A percentile compares a stretch with the other conserved stretches of the same genome.
phyloP scores from a whole-genome alignment of 2,797 vertebrate species.

The Tragelaphus eurycerus region DNA sequence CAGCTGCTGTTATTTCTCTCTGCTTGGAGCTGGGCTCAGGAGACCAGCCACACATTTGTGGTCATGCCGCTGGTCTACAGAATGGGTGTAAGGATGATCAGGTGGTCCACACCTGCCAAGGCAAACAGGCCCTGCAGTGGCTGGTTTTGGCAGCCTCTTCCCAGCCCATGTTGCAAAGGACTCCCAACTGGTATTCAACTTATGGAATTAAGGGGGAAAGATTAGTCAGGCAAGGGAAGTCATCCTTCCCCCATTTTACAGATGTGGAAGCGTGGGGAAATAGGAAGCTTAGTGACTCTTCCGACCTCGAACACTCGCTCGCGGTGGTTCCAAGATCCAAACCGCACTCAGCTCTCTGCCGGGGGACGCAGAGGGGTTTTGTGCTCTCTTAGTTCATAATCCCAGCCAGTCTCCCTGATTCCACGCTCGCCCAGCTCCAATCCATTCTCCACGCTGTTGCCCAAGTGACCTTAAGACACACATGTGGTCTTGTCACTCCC shows the following conservation, averaged over 20 bases:
- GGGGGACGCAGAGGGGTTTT: not conserved
- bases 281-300: not conserved
- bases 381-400: constrained; percentile 47
- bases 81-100: not conserved
- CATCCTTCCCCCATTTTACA: constrained; percentile 14
- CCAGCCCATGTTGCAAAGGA: not conserved
- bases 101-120: not conserved
- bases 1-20: not conserved
- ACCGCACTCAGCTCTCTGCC: not conserved
- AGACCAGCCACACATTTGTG: not conserved
- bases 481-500: constrained; percentile 78
- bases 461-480: constrained; percentile 71
- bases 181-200: not conserved
- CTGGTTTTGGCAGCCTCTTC: not conserved
- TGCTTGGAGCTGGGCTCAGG: not conserved
- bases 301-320: not conserved
- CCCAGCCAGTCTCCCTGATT: constrained; percentile 57
- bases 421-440: constrained; percentile 65
- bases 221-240: not conserved
- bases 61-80: not conserved
- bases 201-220: not conserved
- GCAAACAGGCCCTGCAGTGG: not conserved
- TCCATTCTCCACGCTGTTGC: constrained; percentile 75
- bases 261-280: not conserved
- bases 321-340: not conserved